phyloP scores from a whole-genome alignment of 2,888 invertebrate species.

The Tenthredo distinguenda region DNA sequence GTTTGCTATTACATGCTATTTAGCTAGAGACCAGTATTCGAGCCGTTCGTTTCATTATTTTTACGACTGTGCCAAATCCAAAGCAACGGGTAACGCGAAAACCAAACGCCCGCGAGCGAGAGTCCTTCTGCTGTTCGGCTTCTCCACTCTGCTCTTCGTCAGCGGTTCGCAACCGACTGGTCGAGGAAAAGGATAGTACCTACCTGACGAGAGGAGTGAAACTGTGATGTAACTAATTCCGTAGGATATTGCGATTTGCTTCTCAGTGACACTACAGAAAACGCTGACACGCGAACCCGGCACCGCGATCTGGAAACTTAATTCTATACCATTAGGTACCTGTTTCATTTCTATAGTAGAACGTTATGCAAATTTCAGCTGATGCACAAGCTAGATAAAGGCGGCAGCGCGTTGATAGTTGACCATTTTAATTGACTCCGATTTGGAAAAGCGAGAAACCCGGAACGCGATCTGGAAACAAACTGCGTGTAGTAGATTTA shows the following conservation, averaged over 20 bases:
- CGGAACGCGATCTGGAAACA: constrained; percentile 21
- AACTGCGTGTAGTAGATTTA: constrained; percentile 23
- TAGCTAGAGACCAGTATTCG: constrained; percentile 70
- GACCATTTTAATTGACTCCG: constrained; percentile 26
- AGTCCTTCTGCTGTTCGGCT: constrained; percentile 9
- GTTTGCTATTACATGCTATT: constrained; percentile 74
- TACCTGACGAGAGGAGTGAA: not conserved
- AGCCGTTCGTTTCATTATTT: constrained; percentile 73
- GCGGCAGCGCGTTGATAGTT: constrained; percentile 22
- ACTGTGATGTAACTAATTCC: constrained; percentile 1
- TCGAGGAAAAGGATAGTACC: not conserved
- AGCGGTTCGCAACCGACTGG: constrained; percentile 60
- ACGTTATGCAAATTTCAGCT: constrained; percentile 33
- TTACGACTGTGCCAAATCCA: constrained; percentile 73
- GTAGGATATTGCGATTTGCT: constrained; percentile 22
- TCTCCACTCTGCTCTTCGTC: constrained; percentile 62
- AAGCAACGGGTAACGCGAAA: constrained; percentile 61
- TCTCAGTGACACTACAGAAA: constrained; percentile 8
- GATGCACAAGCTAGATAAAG: constrained; percentile 13
- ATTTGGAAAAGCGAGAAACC: constrained; percentile 18
- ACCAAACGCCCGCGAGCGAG: constrained; percentile 43
- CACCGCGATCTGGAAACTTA: constrained; percentile 9
- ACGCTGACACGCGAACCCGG: not conserved
- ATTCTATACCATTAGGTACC: constrained; percentile 17
- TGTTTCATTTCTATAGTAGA: not conserved